phyloP scores from a whole-genome alignment of 53 echinoderm and acorn worm species.

The Holothuria leucospilota region DNA sequence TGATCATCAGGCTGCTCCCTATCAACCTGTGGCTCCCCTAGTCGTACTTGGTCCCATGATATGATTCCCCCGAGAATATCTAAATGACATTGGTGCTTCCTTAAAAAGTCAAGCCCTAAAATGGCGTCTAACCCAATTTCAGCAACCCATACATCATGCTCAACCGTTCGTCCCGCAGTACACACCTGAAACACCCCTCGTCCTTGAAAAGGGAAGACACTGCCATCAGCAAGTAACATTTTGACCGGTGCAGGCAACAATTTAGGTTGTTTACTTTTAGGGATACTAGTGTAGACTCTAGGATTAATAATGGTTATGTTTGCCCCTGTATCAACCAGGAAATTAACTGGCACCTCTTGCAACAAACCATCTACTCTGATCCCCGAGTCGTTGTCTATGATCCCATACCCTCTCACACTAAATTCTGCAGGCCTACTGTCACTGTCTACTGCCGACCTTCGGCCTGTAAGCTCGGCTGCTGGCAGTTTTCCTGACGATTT shows the following conservation, averaged over 20 bases:
- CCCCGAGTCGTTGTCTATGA: neutral
- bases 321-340: no score
- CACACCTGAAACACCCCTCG: slow-evolving; percentile 18
- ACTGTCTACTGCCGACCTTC: slow-evolving; percentile 40
- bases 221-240: slow-evolving; percentile 26
- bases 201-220: neutral
- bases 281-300: neutral
- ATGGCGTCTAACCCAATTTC: slow-evolving; percentile 26
- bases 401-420: neutral
- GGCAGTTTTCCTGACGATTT: slow-evolving; percentile 23
- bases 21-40: neutral
- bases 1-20: slow-evolving; percentile 1
- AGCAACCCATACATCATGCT: slow-evolving; percentile 57
- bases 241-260: slow-evolving; percentile 13
- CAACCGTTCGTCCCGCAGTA: neutral
- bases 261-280: slow-evolving; percentile 5
- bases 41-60: neutral
- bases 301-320: no score
- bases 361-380: slow-evolving; percentile 13
- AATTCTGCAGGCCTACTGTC: slow-evolving; percentile 15
- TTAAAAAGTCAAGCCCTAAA: slow-evolving; percentile 41
- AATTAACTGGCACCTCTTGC: slow-evolving; percentile 19
- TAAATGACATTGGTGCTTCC: slow-evolving; percentile 14
- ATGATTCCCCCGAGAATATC: slow-evolving; percentile 1
- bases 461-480: slow-evolving; percentile 44